Conservation (phyloP, 2,113 vertebrate species). For the Chunga burmeisteri region DNA sequence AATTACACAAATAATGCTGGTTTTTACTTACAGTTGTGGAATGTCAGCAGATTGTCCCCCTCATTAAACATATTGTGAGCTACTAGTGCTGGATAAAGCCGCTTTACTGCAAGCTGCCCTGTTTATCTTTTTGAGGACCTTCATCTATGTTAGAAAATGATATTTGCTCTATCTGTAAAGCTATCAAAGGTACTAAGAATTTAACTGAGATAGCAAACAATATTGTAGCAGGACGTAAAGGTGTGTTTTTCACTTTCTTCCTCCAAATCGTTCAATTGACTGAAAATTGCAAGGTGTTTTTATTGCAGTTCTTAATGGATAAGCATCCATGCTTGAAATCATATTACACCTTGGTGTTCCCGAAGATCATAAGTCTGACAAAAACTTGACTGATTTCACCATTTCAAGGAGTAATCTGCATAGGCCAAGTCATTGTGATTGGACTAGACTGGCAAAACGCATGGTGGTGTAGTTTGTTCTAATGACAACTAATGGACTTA, state of each 20-base stretch:
- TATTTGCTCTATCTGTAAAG: not conserved
- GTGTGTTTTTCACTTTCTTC: not conserved
- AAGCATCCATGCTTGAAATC: not conserved
- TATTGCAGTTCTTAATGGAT: not conserved
- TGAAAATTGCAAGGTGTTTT: not conserved
- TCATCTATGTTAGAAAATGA: not conserved
- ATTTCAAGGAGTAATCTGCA: not conserved
- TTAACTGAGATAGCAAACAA: not conserved
- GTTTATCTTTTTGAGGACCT: not conserved
- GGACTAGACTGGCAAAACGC: not conserved
- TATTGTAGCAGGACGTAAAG: not conserved
- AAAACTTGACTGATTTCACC: not conserved
- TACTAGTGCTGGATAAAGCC: not conserved
- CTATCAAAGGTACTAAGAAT: not conserved
- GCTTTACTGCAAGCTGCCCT: not conserved
- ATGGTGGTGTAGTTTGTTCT: not conserved
- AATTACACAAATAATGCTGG: not conserved
- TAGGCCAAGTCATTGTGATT: not conserved
- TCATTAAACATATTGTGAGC: not conserved
- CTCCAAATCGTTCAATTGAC: not conserved
- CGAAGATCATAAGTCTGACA: not conserved
- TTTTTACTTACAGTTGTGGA: not conserved
- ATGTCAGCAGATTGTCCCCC: not conserved
- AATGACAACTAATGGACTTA: not conserved
- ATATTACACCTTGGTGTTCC: not conserved